phyloP scores from a whole-genome alignment of 2,113 vertebrate species.

The Elgaria multicarinata region DNA sequence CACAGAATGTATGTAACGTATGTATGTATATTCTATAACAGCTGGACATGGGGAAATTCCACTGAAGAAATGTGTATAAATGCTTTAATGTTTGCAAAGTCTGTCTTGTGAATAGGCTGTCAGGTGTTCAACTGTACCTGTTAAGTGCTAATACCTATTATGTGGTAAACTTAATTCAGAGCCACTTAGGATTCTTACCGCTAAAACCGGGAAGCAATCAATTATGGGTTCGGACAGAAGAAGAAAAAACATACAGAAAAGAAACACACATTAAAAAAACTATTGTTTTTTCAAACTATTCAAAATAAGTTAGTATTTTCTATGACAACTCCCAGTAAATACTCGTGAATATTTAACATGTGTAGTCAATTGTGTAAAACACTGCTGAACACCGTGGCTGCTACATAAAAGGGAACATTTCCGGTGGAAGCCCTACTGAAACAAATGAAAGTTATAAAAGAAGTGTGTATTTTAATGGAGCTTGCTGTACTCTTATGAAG shows the following conservation, averaged over 20 bases:
- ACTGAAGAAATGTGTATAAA: constrained; percentile 78
- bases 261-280: constrained; percentile 38
- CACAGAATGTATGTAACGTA: constrained; percentile 63
- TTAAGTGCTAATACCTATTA: constrained; percentile 88
- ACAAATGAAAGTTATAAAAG: constrained; percentile 6
- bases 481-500: not conserved
- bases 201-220: constrained; percentile 80
- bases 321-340: constrained; percentile 83
- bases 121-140: constrained; percentile 76
- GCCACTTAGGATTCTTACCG: constrained; percentile 82
- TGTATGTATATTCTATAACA: constrained; percentile 62
- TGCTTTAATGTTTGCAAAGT: constrained; percentile 83
- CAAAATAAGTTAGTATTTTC: constrained; percentile 84
- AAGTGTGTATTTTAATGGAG: not conserved
- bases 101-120: constrained; percentile 85
- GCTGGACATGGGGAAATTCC: constrained; percentile 60
- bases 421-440: not conserved
- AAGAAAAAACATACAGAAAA: constrained; percentile 28
- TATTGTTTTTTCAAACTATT: constrained; percentile 75
- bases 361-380: constrained; percentile 77
- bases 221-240: constrained; percentile 67
- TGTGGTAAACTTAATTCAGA: constrained; percentile 76
- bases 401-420: not conserved
- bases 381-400: constrained; percentile 81
- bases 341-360: constrained; percentile 75